phyloP scores from a whole-genome alignment of 2,113 vertebrate genomes.

The Quiscalus mexicanus region DNA sequence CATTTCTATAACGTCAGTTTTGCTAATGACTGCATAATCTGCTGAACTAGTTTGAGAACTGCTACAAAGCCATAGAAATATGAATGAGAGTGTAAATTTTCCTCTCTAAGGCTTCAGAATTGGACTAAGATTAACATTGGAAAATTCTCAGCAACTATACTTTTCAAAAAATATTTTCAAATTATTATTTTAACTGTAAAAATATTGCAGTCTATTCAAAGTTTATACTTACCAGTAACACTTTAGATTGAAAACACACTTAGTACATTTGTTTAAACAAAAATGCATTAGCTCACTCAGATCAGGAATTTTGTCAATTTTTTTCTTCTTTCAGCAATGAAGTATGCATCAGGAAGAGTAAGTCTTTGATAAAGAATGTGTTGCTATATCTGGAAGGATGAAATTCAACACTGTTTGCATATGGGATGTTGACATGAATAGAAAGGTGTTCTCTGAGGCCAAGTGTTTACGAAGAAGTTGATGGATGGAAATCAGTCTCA shows the following conservation, averaged over 20 bases:
- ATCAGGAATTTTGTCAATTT: not conserved
- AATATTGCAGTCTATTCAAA: not conserved
- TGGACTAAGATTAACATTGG: not conserved
- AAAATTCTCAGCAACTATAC: not conserved
- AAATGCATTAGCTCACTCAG: not conserved
- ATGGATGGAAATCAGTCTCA: not conserved
- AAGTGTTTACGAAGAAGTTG: not conserved
- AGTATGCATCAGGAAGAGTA: not conserved
- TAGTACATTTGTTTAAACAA: not conserved
- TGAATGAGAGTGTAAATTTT: not conserved
- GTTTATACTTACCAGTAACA: not conserved
- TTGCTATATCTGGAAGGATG: not conserved
- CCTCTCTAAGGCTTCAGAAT: not conserved
- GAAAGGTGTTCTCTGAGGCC: not conserved
- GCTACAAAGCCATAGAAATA: not conserved
- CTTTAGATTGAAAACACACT: not conserved
- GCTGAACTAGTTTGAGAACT: not conserved
- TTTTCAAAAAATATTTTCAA: not conserved
- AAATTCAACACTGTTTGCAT: not conserved
- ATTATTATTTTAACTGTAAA: not conserved
- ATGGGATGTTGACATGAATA: not conserved
- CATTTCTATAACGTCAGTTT: not conserved
- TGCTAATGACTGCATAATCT: not conserved
- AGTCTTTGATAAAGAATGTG: not conserved
- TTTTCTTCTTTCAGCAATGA: not conserved